Conservation (phyloP, 2,113 vertebrate species). For the Ciconia maguari region DNA sequence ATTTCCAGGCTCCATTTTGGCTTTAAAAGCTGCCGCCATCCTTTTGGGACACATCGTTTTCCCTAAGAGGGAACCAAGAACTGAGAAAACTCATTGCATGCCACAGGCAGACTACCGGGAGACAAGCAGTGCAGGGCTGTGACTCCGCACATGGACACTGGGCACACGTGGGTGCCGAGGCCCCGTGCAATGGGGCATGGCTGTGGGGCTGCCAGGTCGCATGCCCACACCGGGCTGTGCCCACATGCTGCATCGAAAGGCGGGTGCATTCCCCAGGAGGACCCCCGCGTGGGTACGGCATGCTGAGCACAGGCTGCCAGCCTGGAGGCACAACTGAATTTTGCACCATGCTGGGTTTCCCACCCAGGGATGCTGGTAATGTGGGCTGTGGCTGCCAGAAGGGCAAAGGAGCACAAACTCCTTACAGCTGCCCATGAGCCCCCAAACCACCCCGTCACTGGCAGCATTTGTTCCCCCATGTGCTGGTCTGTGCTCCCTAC, state of each 20-base stretch:
- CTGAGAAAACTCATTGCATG: not conserved
- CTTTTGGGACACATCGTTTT: not conserved
- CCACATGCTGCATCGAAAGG: too few species aligned
- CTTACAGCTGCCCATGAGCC: too few species aligned
- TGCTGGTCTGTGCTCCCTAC: not conserved
- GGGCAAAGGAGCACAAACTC: too few species aligned
- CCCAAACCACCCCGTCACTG: fast-evolving
- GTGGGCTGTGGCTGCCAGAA: not conserved
- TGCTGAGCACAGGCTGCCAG: not conserved
- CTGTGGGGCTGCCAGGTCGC: not conserved
- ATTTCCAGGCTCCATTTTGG: not conserved
- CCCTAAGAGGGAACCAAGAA: not conserved
- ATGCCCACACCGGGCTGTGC: not conserved
- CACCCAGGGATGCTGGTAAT: not conserved
- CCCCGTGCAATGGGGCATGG: fast-evolving
- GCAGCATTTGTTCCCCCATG: not conserved
- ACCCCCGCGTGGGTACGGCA: too few species aligned
- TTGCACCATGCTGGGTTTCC: not conserved
- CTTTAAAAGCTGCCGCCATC: not conserved
- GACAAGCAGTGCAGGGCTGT: not conserved
- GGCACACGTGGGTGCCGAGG: not conserved
- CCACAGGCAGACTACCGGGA: not conserved
- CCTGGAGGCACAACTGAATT: not conserved
- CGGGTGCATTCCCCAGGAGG: too few species aligned
- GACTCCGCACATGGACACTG: fast-evolving